Evolutionary conservation across 2,797 vertebrate species (phyloP).

Genomic region (Alca torda): DNA sequence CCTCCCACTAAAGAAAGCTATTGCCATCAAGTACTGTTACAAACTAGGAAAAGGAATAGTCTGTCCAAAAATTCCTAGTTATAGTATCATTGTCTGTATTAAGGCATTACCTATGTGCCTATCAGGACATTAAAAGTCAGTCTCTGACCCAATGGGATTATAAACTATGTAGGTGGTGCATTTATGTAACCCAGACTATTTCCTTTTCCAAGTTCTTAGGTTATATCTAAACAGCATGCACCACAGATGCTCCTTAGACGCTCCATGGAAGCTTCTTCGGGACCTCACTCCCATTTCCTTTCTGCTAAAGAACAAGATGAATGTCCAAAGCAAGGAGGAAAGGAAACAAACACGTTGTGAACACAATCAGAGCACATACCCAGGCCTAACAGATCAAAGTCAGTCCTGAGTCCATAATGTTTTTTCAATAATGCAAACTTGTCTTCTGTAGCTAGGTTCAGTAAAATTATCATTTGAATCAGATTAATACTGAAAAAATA

Average conservation of each 20-base stretch:
- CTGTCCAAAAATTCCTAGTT: not conserved
- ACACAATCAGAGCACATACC: accelerated
- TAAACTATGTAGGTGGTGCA: not conserved
- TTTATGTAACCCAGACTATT: not conserved
- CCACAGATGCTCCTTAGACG: not conserved
- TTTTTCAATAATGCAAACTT: not conserved
- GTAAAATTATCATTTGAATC: not conserved
- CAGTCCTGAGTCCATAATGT: not conserved
- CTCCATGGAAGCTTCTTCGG: not conserved
- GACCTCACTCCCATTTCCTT: not conserved
- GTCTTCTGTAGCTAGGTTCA: not conserved
- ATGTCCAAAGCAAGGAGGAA: not conserved
- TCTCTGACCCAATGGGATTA: not conserved
- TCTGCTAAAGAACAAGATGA: not conserved
- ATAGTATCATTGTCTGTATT: accelerated
- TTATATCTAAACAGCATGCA: not conserved
- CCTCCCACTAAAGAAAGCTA: not conserved
- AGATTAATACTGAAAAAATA: not conserved
- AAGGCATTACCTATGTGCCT: not conserved
- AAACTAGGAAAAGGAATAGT: not conserved
- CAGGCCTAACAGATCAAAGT: not conserved
- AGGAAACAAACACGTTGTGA: not conserved
- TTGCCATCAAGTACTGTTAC: not conserved
- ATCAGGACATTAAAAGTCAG: not conserved
- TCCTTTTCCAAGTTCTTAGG: not conserved